Base-by-base conservation (phyloP, 1,140 invertebrate genomes). In the Caenorhabditis remanei region DNA sequence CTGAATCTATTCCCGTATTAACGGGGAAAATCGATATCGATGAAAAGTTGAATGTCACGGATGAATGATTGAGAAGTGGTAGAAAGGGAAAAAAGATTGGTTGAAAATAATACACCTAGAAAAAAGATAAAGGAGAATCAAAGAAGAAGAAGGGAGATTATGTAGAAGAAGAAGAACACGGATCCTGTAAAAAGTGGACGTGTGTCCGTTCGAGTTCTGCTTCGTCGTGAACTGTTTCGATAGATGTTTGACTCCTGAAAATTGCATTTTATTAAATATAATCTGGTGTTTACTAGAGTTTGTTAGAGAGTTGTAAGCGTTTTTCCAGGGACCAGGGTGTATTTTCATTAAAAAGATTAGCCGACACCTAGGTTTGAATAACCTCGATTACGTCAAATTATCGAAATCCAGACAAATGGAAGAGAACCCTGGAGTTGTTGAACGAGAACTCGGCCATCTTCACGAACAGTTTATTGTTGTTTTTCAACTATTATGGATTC, bases 221-320 rank as follows among this genome's bases (percentile, higher is more conserved):
- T 50, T 61, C 86, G 46, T 84, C 82, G 24, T 87, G 86, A 0
- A 87, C 75, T 11, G 86, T 79, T 65, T 83, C 86, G 56, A 87
- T 79, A 2, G 86, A 87, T 61, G 82, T 14, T 83, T 87, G 75
- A 50, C 86, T 87, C 79, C 86, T 87, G 67, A 86, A 86, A 50
- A 21, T 41, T 6, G 1, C 14, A n/a, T 19, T 32, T 32, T 32
- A 58, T 8, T n/a, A 21, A 58, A 3, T 3, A 8, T 5, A 16
- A 11, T 11, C 16, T 53, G 9, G 50, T 14, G 50, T 9, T 53
- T 11, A 53, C 0, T 14, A 53, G 16, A 14, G 50, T 11, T 53
- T 53, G 16, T 53, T 48, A 16, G 79, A n/a, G 40, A 83, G 9
- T 83, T n/a, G 13, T 41, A 41, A 8, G 53, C 43, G 7, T 56